These are phyloP conservation scores for Paramacrobiotus metropolitanus DNA, from an alignment of 1,140 invertebrate species.

Conservation along the genomic window DNA sequence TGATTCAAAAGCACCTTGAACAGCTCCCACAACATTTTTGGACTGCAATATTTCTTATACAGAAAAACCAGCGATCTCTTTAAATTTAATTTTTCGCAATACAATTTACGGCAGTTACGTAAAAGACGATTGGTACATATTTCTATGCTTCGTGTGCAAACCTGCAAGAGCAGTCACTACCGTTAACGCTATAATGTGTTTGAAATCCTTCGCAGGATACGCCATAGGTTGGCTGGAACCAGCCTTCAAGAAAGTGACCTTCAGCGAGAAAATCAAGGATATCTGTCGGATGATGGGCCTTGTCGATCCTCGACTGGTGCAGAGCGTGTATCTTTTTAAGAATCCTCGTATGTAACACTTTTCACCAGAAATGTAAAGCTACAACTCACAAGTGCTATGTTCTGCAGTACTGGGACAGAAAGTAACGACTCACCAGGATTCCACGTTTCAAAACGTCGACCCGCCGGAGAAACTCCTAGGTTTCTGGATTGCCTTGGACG, in stretches of 20 bases:
- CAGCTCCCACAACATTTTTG: neutral
- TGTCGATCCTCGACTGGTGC: slow-evolving; percentile 53
- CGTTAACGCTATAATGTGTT: too few relatives aligned
- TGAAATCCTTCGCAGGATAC: slow-evolving; percentile 2
- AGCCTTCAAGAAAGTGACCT: slow-evolving; percentile 52
- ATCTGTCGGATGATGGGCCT: slow-evolving; percentile 43
- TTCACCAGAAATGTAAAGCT: too few relatives aligned
- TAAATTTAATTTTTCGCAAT: too few relatives aligned
- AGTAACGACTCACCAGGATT: slow-evolving; percentile 66
- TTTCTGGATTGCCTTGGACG: slow-evolving; percentile 83
- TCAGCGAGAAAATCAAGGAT: slow-evolving; percentile 51
- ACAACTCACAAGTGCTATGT: too few relatives aligned
- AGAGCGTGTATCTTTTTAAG: slow-evolving; percentile 97
- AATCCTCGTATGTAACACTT: neutral
- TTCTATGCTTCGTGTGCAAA: too few relatives aligned
- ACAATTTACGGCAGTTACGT: too few relatives aligned
- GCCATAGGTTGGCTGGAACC: slow-evolving; percentile 65
- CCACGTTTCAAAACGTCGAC: slow-evolving; percentile 56
- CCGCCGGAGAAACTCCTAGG: slow-evolving; percentile 40
- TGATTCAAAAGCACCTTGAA: neutral
- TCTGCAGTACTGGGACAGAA: neutral
- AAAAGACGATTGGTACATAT: too few relatives aligned
- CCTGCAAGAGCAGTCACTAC: too few relatives aligned
- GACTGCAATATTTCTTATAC: too few relatives aligned
- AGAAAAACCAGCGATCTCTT: too few relatives aligned